Conservation (phyloP, 2,113 vertebrate genomes). For the Climacteris rufus region DNA sequence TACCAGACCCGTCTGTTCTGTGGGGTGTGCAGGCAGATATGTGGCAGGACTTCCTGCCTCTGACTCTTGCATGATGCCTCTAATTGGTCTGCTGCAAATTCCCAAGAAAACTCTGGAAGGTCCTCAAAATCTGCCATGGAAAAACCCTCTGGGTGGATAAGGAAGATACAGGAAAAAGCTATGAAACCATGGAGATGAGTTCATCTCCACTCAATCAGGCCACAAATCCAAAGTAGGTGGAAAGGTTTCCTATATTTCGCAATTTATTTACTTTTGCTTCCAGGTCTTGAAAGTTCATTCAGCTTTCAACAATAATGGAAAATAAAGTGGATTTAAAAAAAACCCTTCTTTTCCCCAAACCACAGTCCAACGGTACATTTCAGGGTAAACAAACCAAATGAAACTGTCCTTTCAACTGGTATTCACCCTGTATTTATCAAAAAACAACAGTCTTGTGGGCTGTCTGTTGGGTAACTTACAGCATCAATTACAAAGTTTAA, state of each 20-base stretch:
- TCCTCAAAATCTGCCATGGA: background rate
- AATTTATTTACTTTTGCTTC: background rate
- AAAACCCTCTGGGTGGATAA: background rate
- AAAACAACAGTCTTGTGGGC: background rate
- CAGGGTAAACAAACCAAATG: background rate
- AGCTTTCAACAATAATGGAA: background rate
- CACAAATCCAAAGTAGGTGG: background rate
- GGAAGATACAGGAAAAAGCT: background rate
- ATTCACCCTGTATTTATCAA: background rate
- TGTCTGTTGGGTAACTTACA: background rate
- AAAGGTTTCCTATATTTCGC: background rate
- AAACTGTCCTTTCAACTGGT: background rate
- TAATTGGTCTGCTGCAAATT: background rate
- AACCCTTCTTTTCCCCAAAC: background rate
- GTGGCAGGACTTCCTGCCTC: background rate
- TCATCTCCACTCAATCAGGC: background rate
- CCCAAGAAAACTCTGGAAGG: background rate
- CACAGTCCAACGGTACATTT: background rate
- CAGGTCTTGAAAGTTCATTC: background rate
- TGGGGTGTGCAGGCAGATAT: fast-evolving
- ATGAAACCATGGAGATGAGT: background rate
- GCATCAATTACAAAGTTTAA: background rate
- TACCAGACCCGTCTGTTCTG: background rate
- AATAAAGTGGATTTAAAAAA: background rate
- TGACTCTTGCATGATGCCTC: background rate